These are phyloP conservation scores for Polyommatus icarus DNA, from an alignment of 2,888 invertebrate genomes.

Conservation along the genomic window DNA sequence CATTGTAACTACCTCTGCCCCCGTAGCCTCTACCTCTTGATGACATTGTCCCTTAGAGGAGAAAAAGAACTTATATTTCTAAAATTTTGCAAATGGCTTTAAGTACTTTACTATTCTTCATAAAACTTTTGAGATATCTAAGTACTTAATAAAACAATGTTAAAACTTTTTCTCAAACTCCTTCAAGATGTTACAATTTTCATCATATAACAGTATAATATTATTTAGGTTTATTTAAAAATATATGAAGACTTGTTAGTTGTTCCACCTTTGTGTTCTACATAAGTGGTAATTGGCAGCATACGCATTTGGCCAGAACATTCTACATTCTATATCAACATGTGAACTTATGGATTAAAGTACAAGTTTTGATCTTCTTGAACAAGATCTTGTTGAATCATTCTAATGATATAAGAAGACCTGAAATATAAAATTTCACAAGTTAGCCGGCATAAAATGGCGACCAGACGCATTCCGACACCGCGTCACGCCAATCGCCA, in stretches of 20 bases:
- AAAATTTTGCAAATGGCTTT: background rate
- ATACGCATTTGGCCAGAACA: background rate
- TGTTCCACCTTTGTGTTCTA: too few relatives aligned
- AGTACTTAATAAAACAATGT: background rate
- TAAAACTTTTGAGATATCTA: background rate
- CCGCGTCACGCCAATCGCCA: slow-evolving; percentile 5
- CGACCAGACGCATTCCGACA: background rate
- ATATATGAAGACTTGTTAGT: too few relatives aligned
- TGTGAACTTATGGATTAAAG: too few relatives aligned
- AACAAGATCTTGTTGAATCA: background rate
- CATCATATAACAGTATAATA: background rate
- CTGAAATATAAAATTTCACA: background rate
- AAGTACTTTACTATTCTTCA: background rate
- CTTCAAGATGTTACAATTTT: background rate
- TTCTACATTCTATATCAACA: too few relatives aligned
- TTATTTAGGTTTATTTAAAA: too few relatives aligned
- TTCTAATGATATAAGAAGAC: background rate
- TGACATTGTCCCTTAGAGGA: slow-evolving; percentile 59
- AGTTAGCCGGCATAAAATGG: slow-evolving; percentile 15
- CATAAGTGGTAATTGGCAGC: background rate
- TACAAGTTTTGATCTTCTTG: too few relatives aligned
- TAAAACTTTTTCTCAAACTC: background rate
- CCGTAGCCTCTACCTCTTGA: slow-evolving; percentile 69
- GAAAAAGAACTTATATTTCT: background rate
- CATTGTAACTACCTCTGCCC: slow-evolving; percentile 60